Conservation (phyloP, 2,797 vertebrate genomes). For the Gobionotothen gibberifrons region DNA sequence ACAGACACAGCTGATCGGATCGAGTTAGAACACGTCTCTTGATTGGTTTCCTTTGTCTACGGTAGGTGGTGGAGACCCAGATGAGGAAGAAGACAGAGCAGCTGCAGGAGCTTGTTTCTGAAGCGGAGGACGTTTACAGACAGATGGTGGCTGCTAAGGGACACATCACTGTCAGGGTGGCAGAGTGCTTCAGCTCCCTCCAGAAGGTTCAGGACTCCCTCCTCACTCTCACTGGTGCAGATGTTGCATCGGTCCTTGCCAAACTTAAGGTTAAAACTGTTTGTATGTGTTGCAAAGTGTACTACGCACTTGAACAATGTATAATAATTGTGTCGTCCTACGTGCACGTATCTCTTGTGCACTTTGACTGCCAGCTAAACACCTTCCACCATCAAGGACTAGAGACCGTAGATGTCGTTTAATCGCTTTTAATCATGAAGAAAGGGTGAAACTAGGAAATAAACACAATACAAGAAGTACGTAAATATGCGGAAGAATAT, state of each 20-base stretch:
- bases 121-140: conserved; percentile 72
- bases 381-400: neutral
- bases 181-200: conserved; percentile 62
- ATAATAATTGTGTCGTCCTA: neutral
- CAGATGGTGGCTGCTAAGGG: conserved; percentile 65
- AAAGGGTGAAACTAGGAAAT: neutral
- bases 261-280: conserved; percentile 70
- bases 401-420: neutral
- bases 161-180: conserved; percentile 65
- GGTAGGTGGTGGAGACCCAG: conserved; percentile 80
- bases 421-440: neutral
- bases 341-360: neutral
- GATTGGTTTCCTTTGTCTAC: neutral
- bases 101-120: conserved; percentile 76
- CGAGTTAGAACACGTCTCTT: neutral
- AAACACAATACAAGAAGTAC: no score
- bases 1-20: neutral
- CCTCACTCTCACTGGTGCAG: conserved; percentile 40
- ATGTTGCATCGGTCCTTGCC: conserved; percentile 44
- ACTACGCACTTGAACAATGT: neutral
- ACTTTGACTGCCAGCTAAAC: neutral
- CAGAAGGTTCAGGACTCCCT: conserved; percentile 67
- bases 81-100: conserved; percentile 76
- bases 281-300: neutral
- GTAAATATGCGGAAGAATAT: no score